Evolutionary conservation across 2,113 vertebrate genomes (phyloP).

Genomic region (Gorsachius goisagi): DNA sequence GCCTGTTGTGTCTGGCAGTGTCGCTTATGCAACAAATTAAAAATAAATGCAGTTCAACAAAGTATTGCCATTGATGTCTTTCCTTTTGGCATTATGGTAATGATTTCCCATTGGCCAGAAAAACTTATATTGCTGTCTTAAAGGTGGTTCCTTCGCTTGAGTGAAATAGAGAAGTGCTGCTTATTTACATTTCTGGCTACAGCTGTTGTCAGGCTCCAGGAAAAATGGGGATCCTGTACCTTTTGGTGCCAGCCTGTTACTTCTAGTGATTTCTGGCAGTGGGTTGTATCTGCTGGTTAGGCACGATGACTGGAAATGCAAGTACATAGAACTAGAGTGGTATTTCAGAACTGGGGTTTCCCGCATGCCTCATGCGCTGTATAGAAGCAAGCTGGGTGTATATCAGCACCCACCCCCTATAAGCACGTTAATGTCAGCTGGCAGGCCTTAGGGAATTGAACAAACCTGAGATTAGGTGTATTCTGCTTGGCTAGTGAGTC

Average conservation of each 20-base stretch:
- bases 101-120: background rate
- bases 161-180: background rate
- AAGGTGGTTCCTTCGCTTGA: background rate
- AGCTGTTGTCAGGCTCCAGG: background rate
- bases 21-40: background rate
- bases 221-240: background rate
- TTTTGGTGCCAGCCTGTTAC: background rate
- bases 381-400: background rate
- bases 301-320: background rate
- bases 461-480: background rate
- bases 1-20: background rate
- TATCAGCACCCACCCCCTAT: background rate
- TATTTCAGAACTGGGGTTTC: background rate
- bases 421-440: background rate
- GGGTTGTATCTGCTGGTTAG: background rate
- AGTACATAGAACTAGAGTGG: background rate
- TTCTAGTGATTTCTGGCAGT: background rate
- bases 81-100: background rate
- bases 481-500: background rate
- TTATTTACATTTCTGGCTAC: background rate
- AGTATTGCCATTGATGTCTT: background rate
- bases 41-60: background rate
- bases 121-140: fast-evolving
- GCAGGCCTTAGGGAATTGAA: background rate
- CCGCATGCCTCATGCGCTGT: fast-evolving